Base-by-base conservation (phyloP, 2,113 vertebrate species). In the Atlantisia rogersi region DNA sequence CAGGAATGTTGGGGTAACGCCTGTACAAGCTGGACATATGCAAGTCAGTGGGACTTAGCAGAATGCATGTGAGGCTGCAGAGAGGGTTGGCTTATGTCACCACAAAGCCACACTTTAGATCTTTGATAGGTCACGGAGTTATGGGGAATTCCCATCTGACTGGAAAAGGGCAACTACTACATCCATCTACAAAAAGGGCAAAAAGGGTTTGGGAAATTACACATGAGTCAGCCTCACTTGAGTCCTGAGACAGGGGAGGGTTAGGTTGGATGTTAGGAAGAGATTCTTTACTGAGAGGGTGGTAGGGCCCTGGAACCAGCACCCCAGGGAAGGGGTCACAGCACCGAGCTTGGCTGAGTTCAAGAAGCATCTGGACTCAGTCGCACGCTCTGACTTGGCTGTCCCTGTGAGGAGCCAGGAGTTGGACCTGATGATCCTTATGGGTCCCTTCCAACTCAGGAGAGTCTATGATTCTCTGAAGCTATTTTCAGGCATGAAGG, bases 161-260 rank as follows among this genome's bases (percentile, higher is more conserved):
- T 90, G 63, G 67, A 76, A 97, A 94, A 94, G 88, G 85, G 53
- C 82, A 94, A 77, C 62, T 73, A 58, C 64, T 88, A 85, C 39
- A 73, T 11, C 58, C 44, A 53, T 40, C 62, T 76, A 82, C 46
- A 79, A 56, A 96, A 94, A 76, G 3, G 22, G 19, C 6, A 31
- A 58, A 59, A 56, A 31, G 55, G 19, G 35, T 73, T 60, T 87
- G 58, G 88, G 88, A 75, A 96, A 65, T 89, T 80, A 90, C 68
- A 50, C 16, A 76, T 91, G 70, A 96, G 63, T 93, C 95, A 96
- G 44, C 9, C 32, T 91, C 71, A 62, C 58, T 82, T 85, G 75
- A 90, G 53, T 60, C 40, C 44, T 46, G 44, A 46, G 44, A 46
- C 42, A 46, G 17, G 44, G 17, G 17, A 46, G 44, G 44, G 8